phyloP scores from a whole-genome alignment of 2,113 vertebrate genomes.

The Ariopsis seemanni region DNA sequence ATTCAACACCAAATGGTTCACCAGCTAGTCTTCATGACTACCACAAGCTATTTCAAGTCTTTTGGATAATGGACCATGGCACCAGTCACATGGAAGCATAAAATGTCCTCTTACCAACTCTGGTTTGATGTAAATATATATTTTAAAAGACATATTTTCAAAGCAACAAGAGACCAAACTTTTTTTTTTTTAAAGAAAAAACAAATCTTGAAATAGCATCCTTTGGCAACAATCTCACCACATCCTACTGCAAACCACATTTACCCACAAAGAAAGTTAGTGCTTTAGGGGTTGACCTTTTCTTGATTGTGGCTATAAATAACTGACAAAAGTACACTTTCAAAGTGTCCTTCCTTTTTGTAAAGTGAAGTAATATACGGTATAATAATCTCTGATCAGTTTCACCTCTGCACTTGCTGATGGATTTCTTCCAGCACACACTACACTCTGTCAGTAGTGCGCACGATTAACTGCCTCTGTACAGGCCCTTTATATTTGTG shows the following conservation, averaged over 20 bases:
- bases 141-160: constrained; percentile 23
- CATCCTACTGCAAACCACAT: constrained; percentile 42
- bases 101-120: constrained; percentile 15
- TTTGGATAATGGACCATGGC: constrained; percentile 27
- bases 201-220: constrained; percentile 48
- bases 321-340: background rate
- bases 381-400: background rate
- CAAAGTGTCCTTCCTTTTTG: background rate
- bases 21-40: constrained; percentile 38
- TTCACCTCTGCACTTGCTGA: background rate
- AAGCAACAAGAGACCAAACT: constrained; percentile 29
- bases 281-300: constrained; percentile 5
- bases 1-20: constrained; percentile 50
- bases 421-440: background rate
- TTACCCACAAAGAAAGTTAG: constrained; percentile 27
- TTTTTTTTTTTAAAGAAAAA: constrained; percentile 25
- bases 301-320: background rate
- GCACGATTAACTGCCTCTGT: background rate
- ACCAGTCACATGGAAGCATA: constrained; percentile 6
- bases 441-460: background rate
- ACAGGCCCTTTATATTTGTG: background rate
- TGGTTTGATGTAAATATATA: constrained; percentile 29
- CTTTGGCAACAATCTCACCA: constrained; percentile 25
- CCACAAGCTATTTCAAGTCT: constrained; percentile 46
- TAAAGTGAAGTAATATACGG: constrained; percentile 3